Evolutionary conservation across 1,140 invertebrate species (phyloP).

Genomic region (Pantala flavescens): DNA sequence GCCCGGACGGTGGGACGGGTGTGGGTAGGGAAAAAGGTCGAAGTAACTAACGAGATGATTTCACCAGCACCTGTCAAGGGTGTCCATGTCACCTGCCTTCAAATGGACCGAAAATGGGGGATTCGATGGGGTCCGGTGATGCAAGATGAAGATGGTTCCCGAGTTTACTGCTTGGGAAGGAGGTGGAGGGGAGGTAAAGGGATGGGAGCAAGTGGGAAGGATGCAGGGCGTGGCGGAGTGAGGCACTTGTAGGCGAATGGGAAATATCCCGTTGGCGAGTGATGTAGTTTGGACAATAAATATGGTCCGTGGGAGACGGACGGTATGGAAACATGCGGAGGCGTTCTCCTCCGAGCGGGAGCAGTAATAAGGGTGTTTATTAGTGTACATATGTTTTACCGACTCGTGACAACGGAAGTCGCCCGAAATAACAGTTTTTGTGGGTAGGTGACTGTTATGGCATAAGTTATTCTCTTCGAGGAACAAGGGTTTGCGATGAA

Average conservation of each 20-base stretch:
- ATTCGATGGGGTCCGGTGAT: not conserved
- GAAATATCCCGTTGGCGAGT: not conserved
- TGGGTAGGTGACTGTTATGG: too few species aligned
- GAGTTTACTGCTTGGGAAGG: not conserved
- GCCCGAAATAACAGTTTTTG: too few species aligned
- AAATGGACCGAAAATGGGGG: not conserved
- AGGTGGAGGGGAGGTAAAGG: not conserved
- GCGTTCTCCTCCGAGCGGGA: not conserved
- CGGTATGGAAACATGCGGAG: not conserved
- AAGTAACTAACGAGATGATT: constrained; percentile 2
- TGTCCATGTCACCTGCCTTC: not conserved
- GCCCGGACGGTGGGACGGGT: not conserved
- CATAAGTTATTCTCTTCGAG: too few species aligned
- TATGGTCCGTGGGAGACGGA: not conserved
- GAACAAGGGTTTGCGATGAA: too few species aligned
- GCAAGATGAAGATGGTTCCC: not conserved
- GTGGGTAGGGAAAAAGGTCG: not conserved
- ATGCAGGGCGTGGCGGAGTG: not conserved
- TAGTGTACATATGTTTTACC: not conserved
- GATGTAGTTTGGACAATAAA: not conserved
- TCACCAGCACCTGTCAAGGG: not conserved
- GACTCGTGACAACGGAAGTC: too few species aligned
- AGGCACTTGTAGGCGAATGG: not conserved
- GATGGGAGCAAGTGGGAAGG: not conserved
- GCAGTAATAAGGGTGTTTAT: not conserved